Evolutionary conservation across 1,140 invertebrate genomes (phyloP).

Genomic region (Ditylenchus dipsaci): DNA sequence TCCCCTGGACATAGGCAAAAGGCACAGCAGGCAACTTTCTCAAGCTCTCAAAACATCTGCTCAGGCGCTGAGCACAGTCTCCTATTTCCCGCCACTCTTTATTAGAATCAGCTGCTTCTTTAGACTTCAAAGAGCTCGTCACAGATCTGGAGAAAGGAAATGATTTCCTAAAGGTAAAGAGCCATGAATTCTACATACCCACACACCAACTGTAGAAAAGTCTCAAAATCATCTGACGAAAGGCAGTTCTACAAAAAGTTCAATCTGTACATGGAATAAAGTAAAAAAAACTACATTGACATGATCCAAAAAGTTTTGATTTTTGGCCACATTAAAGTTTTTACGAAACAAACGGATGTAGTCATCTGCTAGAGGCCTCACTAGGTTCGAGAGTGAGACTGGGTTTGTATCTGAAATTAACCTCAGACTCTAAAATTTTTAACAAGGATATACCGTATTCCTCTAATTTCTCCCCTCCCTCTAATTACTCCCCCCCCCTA

Average conservation of each 20-base stretch:
- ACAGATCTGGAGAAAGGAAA: constrained; percentile 73
- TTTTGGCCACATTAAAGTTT: constrained; percentile 76
- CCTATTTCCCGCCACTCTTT: constrained; percentile 67
- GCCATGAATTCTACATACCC: too few species aligned
- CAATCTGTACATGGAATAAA: too few species aligned
- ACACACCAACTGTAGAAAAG: neutral
- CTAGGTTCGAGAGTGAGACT: constrained; percentile 78
- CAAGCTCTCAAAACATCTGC: constrained; percentile 64
- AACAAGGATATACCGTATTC: too few species aligned
- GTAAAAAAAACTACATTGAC: constrained; percentile 63
- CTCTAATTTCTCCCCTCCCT: too few species aligned
- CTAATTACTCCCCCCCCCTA: too few species aligned
- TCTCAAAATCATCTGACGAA: neutral
- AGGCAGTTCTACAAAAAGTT: constrained; percentile 65
- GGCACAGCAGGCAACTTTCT: constrained; percentile 30
- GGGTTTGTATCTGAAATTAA: constrained; percentile 83
- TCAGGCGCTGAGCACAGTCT: constrained; percentile 67
- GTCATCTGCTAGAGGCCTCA: constrained; percentile 75
- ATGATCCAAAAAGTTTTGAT: constrained; percentile 76
- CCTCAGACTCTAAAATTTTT: too few species aligned
- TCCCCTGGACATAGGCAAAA: constrained; percentile 49
- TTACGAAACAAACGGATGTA: constrained; percentile 77
- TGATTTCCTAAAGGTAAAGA: constrained; percentile 38
- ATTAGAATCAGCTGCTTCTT: constrained; percentile 30
- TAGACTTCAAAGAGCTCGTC: constrained; percentile 66